Evolutionary conservation across 1,140 invertebrate genomes (phyloP).

Genomic region (Formica selysi): DNA sequence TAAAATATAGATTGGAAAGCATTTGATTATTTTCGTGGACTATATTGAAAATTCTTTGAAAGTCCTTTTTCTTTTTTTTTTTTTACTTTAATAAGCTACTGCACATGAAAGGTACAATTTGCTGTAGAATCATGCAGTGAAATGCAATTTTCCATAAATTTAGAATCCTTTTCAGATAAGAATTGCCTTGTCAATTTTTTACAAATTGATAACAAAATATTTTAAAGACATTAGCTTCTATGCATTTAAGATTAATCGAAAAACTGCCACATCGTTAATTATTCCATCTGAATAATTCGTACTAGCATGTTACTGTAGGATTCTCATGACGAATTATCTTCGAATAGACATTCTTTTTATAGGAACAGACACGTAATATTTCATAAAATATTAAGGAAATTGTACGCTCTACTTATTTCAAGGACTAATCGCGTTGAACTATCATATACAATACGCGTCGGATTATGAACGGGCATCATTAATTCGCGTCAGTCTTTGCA

Average conservation of each 20-base stretch:
- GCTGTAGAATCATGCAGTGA: background rate
- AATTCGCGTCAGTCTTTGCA: slow-evolving; percentile 57
- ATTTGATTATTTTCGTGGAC: background rate
- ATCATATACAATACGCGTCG: background rate
- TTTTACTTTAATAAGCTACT: background rate
- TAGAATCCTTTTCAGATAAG: background rate
- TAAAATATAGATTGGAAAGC: background rate
- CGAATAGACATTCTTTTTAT: background rate
- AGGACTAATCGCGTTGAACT: slow-evolving; percentile 8
- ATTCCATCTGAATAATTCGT: background rate
- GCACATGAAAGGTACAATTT: background rate
- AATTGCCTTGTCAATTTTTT: background rate
- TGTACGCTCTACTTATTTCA: background rate
- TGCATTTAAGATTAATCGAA: background rate
- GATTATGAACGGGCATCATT: slow-evolving; percentile 32
- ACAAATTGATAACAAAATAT: background rate
- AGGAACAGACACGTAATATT: slow-evolving; percentile 1
- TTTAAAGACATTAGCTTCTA: background rate
- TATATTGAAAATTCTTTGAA: background rate
- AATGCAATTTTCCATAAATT: slow-evolving; percentile 1
- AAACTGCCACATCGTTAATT: background rate
- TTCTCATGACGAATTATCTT: background rate
- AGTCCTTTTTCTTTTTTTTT: background rate
- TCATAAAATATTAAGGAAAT: slow-evolving; percentile 20
- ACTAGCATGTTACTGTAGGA: background rate